These are phyloP conservation scores for Ashinkailepas kermadecensis DNA, from an alignment of 2,888 invertebrate species.

Conservation along the genomic window DNA sequence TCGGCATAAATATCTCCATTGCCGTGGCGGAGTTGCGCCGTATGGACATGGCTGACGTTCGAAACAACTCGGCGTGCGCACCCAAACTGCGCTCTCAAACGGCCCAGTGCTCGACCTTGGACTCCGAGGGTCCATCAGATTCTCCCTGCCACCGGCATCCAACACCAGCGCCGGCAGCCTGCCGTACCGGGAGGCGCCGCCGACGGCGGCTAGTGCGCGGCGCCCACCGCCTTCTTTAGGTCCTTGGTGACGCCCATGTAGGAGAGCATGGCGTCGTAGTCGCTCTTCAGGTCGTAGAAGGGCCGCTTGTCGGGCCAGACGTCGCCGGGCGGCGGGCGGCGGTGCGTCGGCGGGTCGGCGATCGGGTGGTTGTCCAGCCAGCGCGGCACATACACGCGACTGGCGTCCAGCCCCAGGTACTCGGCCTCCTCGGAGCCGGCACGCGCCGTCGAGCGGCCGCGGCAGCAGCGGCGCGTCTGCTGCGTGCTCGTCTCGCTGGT, in stretches of 20 bases:
- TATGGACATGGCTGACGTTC: too few relatives aligned
- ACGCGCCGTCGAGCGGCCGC: background rate
- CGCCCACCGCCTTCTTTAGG: background rate
- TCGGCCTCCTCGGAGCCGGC: background rate
- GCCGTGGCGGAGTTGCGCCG: too few relatives aligned
- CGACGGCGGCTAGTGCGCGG: background rate
- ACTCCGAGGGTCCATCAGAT: too few relatives aligned
- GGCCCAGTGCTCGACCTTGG: too few relatives aligned
- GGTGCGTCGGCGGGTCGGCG: background rate
- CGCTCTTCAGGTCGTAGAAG: constrained; percentile 24
- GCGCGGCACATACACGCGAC: constrained; percentile 10
- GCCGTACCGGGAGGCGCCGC: too few relatives aligned
- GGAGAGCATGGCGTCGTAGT: constrained; percentile 23
- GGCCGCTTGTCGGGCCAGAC: constrained; percentile 20
- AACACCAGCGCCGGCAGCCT: too few relatives aligned
- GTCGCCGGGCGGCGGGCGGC: background rate
- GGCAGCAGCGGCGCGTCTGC: background rate
- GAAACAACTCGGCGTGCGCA: too few relatives aligned
- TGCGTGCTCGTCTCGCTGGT: background rate
- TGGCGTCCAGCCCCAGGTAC: constrained; percentile 15
- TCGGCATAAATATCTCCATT: too few relatives aligned
- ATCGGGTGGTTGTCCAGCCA: constrained; percentile 19
- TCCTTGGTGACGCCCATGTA: constrained; percentile 22
- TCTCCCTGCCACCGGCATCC: too few relatives aligned
- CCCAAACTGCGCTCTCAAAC: too few relatives aligned